These are phyloP conservation scores for Eupithecia insigniata DNA, from an alignment of 2,888 invertebrate species.

Conservation along the genomic window DNA sequence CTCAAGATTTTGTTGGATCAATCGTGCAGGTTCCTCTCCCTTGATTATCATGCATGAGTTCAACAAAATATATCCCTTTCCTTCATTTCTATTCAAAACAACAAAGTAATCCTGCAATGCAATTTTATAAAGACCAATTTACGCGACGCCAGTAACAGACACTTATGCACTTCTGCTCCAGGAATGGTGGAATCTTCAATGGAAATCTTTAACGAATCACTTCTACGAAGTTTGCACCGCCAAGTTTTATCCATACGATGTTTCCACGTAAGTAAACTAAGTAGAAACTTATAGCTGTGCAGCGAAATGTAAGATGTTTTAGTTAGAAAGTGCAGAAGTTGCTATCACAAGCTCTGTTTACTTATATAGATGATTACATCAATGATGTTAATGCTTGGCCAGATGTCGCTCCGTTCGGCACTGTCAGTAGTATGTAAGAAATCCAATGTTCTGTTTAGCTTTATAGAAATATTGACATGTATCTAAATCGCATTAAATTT, in stretches of 20 bases:
- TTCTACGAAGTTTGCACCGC: conserved; percentile 29
- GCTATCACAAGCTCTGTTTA: background rate
- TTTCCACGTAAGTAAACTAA: conserved; percentile 7
- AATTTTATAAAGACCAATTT: conserved; percentile 32
- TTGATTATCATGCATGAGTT: background rate
- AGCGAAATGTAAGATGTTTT: conserved; percentile 1
- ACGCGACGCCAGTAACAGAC: conserved; percentile 37
- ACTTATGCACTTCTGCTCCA: conserved; percentile 29
- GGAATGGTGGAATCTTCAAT: conserved; percentile 26
- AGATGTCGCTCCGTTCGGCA: too few relatives aligned
- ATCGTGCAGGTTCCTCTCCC: background rate
- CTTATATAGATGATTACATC: too few relatives aligned
- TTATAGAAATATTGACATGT: too few relatives aligned
- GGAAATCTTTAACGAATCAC: conserved; percentile 37
- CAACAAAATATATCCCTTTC: background rate
- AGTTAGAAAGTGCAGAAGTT: conserved; percentile 2
- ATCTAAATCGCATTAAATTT: too few relatives aligned
- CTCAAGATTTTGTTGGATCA: background rate
- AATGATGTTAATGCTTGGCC: too few relatives aligned
- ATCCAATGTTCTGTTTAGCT: too few relatives aligned
- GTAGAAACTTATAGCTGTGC: conserved; percentile 3
- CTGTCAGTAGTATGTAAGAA: too few relatives aligned
- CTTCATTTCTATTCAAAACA: conserved; percentile 22
- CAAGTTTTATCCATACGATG: conserved; percentile 21
- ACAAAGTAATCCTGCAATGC: conserved; percentile 31